Evolutionary conservation across 1,140 invertebrate species (phyloP), one percentile per base, ranked within the genome.

Genomic region (Atta cephalotes): DNA sequence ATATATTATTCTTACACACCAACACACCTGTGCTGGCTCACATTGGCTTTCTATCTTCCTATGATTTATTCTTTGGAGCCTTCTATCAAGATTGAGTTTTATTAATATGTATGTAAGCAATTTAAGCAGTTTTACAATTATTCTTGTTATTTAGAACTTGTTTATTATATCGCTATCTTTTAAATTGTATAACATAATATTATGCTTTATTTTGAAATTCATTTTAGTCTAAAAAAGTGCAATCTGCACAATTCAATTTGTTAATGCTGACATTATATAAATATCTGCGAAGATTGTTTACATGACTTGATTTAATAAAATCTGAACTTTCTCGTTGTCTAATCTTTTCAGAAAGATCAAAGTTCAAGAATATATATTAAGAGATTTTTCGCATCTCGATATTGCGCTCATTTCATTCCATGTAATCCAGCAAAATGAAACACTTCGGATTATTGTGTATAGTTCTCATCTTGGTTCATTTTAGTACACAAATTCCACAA

Each of bases 391-490:
- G 16, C 31, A 12, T 68, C 35, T 21, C 31, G 31, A 12, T 35
- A 9, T 5, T 28, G 39, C n/a, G 14, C 18, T 65, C 10, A 25
- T 25, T 0, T 65, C 10, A 78, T 49, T 65, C 16, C 31, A 79
- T 16, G 6, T 31, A 78, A 49, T 63, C 14, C 58, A 25, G 21
- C 58, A 78, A 78, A 3, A 68, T 68, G 62, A 80, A 68, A 58
- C 31, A n/a, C 14, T 70, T 81, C 14, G 4, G 12, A 39, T n/a
- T 3, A 14, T 58, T 71, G 21, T 68, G n/a, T 16, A 12, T 58
- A 28, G 4, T 70, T 81, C 10, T 71, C 6, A 39, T 45, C 31
- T 21, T 58, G 9, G 10, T 58, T n/a, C 9, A 45, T 31, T 56
- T 45, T 21, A 65, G 60, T 49, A 58, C n/a, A 12, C 63, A 80